Evolutionary conservation across 2,797 vertebrate species (phyloP), one percentile per base, ranked within the genome.

Genomic region (Anguilla pacifica): DNA sequence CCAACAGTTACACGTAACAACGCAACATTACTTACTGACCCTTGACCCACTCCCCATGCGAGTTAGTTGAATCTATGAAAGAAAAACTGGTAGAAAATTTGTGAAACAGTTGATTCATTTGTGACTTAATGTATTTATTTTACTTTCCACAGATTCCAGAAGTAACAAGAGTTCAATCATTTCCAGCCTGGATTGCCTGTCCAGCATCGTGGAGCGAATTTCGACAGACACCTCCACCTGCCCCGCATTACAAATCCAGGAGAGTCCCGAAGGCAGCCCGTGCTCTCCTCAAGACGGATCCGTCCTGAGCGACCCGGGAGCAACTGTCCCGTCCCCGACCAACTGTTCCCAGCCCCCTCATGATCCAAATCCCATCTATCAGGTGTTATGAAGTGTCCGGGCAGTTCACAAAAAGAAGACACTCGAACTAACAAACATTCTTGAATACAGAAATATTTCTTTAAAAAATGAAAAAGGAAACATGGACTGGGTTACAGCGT

Each of bases 191-290:
- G 97, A 97, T 85, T 98, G 97, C 90, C 95, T 98, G 90, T 97
- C 97, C 81, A 98, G 97, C 95, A 98, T 98, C 53, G 97, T 98
- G n/a, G 95, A 98, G 94, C 95, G 97, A 91, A 98, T 98, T 95
- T 97, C 96, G 87, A 97, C 97, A 1, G 97, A 97, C 39, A 96
- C 94, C 70, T 94, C 95, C 0, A 92, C 92, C 0, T 96, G 95
- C 35, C 93, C 95, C 2, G 13, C 93, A 25, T 87, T 95, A 84
- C 94, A 95, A 81, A 90, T 92, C 22, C 94, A 94, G 88, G 93
- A 90, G 61, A 94, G 92, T 74, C 91, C 92, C 74, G 95, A 96
- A n/a, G 94, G 93, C 46, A 95, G 93, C 74, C 95, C 95, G 0
- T 95, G 95, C 87, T 95, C 96, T 15, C 92, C 96, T n/a, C 88